Evolutionary conservation across 1,140 invertebrate species (phyloP).

Genomic region (Potamilus streckersoni): DNA sequence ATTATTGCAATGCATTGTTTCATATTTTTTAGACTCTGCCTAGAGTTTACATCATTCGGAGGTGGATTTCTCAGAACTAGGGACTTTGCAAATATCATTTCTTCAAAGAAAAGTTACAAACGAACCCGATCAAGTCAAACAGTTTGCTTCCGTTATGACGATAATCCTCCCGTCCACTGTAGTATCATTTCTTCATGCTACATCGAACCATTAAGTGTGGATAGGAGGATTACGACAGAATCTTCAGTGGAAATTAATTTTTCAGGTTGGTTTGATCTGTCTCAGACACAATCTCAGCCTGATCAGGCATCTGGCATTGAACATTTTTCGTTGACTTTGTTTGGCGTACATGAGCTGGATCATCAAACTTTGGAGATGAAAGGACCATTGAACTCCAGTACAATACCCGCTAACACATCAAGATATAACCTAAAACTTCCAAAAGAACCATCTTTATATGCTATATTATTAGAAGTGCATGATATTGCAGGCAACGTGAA

Average conservation of each 20-base stretch:
- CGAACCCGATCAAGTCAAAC: too few species aligned
- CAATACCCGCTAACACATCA: neutral
- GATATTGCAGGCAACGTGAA: conserved; percentile 15
- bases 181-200: too few species aligned
- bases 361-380: neutral
- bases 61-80: too few species aligned
- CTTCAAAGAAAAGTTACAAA: too few species aligned
- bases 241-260: neutral
- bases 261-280: conserved; percentile 6
- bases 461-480: conserved; percentile 9
- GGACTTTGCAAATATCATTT: too few species aligned
- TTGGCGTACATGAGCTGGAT: conserved; percentile 7
- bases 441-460: conserved; percentile 2
- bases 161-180: too few species aligned
- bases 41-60: too few species aligned
- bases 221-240: neutral
- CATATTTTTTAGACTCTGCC: too few species aligned
- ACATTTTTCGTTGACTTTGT: neutral
- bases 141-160: too few species aligned
- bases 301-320: conserved; percentile 11
- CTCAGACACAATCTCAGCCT: neutral
- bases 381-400: neutral
- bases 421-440: neutral
- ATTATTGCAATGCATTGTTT: too few species aligned
- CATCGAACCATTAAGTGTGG: neutral